These are phyloP conservation scores for Clanis bilineata DNA, from an alignment of 2,888 invertebrate genomes.

Conservation along the genomic window DNA sequence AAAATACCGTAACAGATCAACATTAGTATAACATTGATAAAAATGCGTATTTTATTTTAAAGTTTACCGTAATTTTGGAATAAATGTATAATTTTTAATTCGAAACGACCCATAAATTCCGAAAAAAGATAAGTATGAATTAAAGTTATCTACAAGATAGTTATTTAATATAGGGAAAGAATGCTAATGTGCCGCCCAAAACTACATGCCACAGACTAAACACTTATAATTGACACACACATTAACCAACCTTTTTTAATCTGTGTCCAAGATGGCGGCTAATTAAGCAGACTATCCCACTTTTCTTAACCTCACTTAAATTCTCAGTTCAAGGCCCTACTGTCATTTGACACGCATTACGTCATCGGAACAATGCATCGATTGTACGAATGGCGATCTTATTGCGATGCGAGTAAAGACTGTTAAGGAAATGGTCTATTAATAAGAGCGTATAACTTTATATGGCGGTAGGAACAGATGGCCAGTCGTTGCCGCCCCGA, in stretches of 20 bases:
- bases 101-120: too few relatives aligned
- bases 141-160: too few relatives aligned
- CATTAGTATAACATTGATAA: too few relatives aligned
- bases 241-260: slow-evolving; percentile 3
- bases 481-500: slow-evolving; percentile 61
- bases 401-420: slow-evolving; percentile 6
- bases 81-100: too few relatives aligned
- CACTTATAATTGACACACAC: background rate
- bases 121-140: background rate
- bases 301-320: slow-evolving; percentile 16
- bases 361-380: background rate
- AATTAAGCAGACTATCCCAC: background rate
- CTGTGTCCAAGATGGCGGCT: slow-evolving; percentile 6
- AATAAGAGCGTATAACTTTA: slow-evolving; percentile 11
- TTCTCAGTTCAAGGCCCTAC: slow-evolving; percentile 15
- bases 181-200: background rate
- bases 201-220: background rate
- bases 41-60: too few relatives aligned
- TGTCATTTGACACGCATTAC: slow-evolving; percentile 14
- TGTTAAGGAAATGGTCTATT: slow-evolving; percentile 8
- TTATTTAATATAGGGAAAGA: background rate
- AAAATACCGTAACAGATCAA: too few relatives aligned
- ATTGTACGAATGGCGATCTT: slow-evolving; percentile 10
- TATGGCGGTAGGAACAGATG: slow-evolving; percentile 54
- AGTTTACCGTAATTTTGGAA: too few relatives aligned